Evolutionary conservation across 2,888 invertebrate genomes (phyloP), one percentile per base, ranked within the genome.

Genomic region (Pollenia amentaria): DNA sequence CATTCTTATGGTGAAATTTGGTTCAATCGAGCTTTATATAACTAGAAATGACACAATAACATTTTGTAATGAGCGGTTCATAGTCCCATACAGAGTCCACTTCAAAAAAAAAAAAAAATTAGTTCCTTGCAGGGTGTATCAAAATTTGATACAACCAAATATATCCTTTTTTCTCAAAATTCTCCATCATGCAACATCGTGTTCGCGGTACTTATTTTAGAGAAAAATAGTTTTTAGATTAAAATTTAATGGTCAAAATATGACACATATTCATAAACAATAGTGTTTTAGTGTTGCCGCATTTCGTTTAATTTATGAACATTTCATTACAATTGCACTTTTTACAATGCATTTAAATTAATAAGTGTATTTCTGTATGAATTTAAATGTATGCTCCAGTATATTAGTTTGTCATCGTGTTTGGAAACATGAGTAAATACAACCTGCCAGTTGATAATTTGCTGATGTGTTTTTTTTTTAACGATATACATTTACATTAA

Each of bases 321-420:
- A 73, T 62, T 70, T 60, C 77, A 73, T 72, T 73, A 62, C 60
- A 72, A 67, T 57, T 81, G 62, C 72, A 77, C 72, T 69, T 77
- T 65, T 55, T 6, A 18, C 40, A 75, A 75, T 21, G 29, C 53
- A 10, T 18, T 6, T 12, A 29, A n/a, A 53, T 9, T 53, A 69
- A 53, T 11, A 29, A 8, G 14, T 65, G 53, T 21, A 65, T 21
- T 18, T 1, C 40, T 16, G 40, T 51, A 38, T 18, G 21, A 64
- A 57, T 69, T 67, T 51, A 18, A 79, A 77, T 44, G 16, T 55
- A 29, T 6, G 6, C 4, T 6, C 29, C 6, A 3, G 29, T 29
- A 10, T 21, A n/a, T 40, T 62, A 60, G 18, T 48, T 57, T 69
- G 78, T 48, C 57, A 78, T 46, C 6, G 3, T 10, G 8, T 8